Base-by-base conservation (phyloP, 2,113 vertebrate genomes). In the Rhynchopsitta pachyrhyncha region DNA sequence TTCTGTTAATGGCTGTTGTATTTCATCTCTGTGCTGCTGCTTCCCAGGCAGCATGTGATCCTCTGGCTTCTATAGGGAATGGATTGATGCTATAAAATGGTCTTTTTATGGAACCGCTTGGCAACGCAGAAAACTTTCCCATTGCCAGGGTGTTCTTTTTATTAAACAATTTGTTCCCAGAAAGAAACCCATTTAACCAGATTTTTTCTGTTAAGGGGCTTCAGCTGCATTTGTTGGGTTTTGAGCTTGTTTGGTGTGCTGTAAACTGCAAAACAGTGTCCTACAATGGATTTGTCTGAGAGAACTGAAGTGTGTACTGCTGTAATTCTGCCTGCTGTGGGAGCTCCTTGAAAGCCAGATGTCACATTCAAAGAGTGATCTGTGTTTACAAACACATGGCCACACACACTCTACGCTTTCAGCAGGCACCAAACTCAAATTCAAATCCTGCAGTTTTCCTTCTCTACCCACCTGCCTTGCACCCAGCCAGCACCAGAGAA, bases 131-230 rank as follows among this genome's bases (percentile, higher is more conserved):
- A 86, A 92, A 69, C 83, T 88, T 92, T 68, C 46, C 74, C 19
- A 44, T 71, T 93, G 91, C 90, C 71, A 97, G 84, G 63, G 71
- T 69, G 24, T 82, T 82, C 71, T 86, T 95, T 92, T 80, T 92
- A 95, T 86, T 88, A 82, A 94, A 78, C 95, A 92, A 66, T 92
- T 91, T 96, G 92, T 33, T 64, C 47, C 86, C 96, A 86, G 96
- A 97, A 97, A 96, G 96, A 90, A 93, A 96, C 79, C 71, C 82
- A 57, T 97, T 96, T 96, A 96, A 85, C 62, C 94, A 97, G 88
- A 82, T 92, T 96, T 94, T 97, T 93, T 96, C 95, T 96, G 67
- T 96, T 97, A 97, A 97, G 79, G 71, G 63, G 16, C 49, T 97
- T 97, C 93, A 95, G 90, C 88, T 96, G 91, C 78, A 57, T 93